A percentile compares a stretch with the other conserved stretches of the same genome.
Conservation (phyloP, 2,113 vertebrate genomes). For the Pomatostomus ruficeps region DNA sequence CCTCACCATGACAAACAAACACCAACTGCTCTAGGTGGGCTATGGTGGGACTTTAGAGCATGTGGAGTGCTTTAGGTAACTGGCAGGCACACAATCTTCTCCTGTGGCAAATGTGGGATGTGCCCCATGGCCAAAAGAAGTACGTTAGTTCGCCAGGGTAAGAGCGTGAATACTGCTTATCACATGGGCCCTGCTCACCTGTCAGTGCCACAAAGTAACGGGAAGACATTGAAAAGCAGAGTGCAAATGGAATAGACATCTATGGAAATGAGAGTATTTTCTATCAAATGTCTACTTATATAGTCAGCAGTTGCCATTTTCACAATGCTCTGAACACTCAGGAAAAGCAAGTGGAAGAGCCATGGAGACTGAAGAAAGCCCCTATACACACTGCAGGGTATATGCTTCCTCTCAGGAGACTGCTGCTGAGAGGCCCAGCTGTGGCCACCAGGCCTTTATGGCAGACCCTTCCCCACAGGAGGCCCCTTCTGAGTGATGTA, state of each 20-base stretch:
- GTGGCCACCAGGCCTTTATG: background rate
- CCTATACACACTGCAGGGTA: background rate
- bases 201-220: background rate
- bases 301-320: background rate
- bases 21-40: background rate
- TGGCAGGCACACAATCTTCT: background rate
- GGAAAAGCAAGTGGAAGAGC: background rate
- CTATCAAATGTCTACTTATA: background rate
- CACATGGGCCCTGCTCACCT: background rate
- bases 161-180: background rate
- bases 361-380: background rate
- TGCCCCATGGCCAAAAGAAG: background rate
- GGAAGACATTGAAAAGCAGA: background rate
- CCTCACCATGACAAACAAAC: rapidly evolving
- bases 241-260: background rate
- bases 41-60: background rate
- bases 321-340: background rate
- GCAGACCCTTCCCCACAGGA: background rate
- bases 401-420: background rate
- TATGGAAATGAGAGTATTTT: background rate
- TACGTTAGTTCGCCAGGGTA: background rate
- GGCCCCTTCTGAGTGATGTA: background rate
- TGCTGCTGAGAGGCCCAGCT: background rate
- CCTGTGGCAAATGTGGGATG: background rate
- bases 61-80: background rate